Evolutionary conservation across 2,888 invertebrate genomes (phyloP).

Genomic region (Uloborus plumipes): DNA sequence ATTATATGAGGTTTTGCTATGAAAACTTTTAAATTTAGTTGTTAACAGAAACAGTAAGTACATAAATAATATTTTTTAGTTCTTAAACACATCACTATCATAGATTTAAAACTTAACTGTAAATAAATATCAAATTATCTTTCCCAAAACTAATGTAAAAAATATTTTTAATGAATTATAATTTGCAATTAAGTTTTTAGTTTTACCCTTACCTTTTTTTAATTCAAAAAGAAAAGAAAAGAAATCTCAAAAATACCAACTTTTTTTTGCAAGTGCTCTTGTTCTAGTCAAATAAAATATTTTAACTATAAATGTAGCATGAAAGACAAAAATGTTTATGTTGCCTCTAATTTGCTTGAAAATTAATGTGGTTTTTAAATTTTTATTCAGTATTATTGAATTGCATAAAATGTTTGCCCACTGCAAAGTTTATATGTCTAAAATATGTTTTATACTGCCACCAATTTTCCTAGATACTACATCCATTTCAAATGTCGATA

Average conservation of each 20-base stretch:
- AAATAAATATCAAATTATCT: no score
- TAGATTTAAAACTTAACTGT: no score
- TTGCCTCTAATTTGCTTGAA: slow-evolving; percentile 13
- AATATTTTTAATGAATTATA: no score
- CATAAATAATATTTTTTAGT: no score
- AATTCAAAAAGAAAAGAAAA: no score
- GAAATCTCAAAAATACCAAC: no score
- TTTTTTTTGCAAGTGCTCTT: no score
- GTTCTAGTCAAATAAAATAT: no score
- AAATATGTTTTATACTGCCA: slow-evolving; percentile 32
- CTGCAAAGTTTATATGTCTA: slow-evolving; percentile 36
- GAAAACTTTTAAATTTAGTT: neutral
- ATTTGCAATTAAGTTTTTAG: no score
- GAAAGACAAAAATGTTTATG: slow-evolving; percentile 4
- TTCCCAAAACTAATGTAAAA: no score
- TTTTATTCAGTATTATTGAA: neutral
- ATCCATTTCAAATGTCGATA: slow-evolving; percentile 33
- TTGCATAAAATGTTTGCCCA: slow-evolving; percentile 10
- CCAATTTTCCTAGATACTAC: slow-evolving; percentile 18
- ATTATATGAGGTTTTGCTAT: neutral
- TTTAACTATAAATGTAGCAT: neutral
- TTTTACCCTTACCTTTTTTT: no score
- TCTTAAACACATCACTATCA: no score
- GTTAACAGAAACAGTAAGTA: neutral
- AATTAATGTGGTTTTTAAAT: neutral